phyloP scores from a whole-genome alignment of 2,888 invertebrate genomes.

The Drosophila mulleri region DNA sequence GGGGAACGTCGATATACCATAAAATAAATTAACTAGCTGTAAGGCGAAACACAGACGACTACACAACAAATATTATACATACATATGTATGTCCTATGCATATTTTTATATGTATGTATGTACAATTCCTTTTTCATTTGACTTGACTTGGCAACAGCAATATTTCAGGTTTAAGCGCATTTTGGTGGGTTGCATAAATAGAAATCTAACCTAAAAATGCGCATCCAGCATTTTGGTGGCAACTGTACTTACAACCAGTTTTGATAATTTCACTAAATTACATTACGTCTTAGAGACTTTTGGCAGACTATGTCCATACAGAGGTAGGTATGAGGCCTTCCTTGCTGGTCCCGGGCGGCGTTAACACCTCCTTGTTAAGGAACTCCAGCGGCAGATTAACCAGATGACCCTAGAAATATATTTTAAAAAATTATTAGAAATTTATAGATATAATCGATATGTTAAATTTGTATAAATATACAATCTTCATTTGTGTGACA shows the following conservation, averaged over 20 bases:
- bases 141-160: constrained; percentile 72
- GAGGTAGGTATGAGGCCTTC: constrained; percentile 97
- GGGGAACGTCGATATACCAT: constrained; percentile 51
- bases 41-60: constrained; percentile 23
- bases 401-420: constrained; percentile 89
- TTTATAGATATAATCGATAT: no score
- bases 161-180: constrained; percentile 58
- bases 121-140: constrained; percentile 31
- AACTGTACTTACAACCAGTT: constrained; percentile 20
- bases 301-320: constrained; percentile 91
- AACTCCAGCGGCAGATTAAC: constrained; percentile 96
- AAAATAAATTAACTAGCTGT: constrained; percentile 64
- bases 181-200: constrained; percentile 65
- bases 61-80: constrained; percentile 25
- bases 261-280: constrained; percentile 22
- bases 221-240: not conserved
- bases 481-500: no score
- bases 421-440: not conserved
- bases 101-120: not conserved
- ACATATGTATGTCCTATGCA: not conserved
- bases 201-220: constrained; percentile 19
- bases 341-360: constrained; percentile 92
- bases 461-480: no score
- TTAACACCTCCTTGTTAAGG: constrained; percentile 93
- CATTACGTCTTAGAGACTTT: constrained; percentile 63